Evolutionary conservation across 2,888 invertebrate genomes (phyloP), one percentile per base, ranked within the genome.

Genomic region (Pherbina coryleti): DNA sequence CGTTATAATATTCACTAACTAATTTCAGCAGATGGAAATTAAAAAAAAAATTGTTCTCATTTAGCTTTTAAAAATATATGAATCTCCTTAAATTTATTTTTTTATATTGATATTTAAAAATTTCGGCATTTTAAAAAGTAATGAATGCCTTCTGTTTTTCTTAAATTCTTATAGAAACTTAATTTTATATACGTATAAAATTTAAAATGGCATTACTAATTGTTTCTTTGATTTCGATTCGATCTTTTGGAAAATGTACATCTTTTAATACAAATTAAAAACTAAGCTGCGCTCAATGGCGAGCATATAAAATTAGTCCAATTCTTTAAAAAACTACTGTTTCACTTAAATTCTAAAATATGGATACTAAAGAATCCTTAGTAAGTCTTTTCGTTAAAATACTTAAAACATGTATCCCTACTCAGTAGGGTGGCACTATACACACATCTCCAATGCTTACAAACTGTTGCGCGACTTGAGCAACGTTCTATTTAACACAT

Each of bases 401-500:
- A 37, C 28, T 28, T 75, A n/a, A 72, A 25, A 34, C 9, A 72
- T 44, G 34, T 62, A 55, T 22, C 11, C 17, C 25, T 22, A 57
- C 71, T 3, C 14, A 17, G 28, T 28, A 62, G 44, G 14, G 11
- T 44, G 11, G 1, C 44, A 22, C 49, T 25, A n/a, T 9, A 28
- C 31, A 5, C n/a, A 25, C 8, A 28, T 2, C 31, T 31, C 17
- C 51, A 5, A 53, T 31, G 77, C 81, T 83, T 84, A 88, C 80
- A 87, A 82, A 82, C 86, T 89, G 37, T 84, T 86, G 22, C 88
- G 86, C 66, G 82, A 84, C 77, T 87, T 88, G 1, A 82, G 60
- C 22, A 90, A 81, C 57, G 85, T 82, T 78, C 87, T 87, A 79
- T 88, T 88, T 31, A 90, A 76, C 34, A 85, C 83, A 82, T 84